Evolutionary conservation across 1,140 invertebrate species (phyloP), one percentile per base, ranked within the genome.

Genomic region (Elymnias hypermnestra): DNA sequence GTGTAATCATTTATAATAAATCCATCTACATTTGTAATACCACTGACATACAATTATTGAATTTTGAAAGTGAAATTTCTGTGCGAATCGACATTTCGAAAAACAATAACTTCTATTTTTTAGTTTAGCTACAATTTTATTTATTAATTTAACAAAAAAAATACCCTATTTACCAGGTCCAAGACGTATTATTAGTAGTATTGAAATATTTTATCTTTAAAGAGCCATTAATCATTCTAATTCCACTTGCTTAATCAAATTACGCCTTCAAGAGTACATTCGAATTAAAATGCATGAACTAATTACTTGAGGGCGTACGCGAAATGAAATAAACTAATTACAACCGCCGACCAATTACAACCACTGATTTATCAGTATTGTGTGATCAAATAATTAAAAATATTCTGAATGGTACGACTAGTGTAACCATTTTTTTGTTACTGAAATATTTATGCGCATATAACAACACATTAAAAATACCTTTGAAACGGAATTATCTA

Each of bases 361-460:
- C 38, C 28, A 47, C 53, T 71, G 69, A 82, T 78, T 78, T 81
- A 84, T 81, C 79, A 71, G 70, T 63, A 56, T 56, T 62, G 65
- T 59, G 63, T 70, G 72, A 84, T 82, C 75, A 84, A 84, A 84
- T 81, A 82, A 84, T 81, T 81, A 81, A 84, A 82, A 81, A 79
- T 63, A 59, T 65, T 52, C 63, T 55, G 44, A 51, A 33, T 53
- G 63, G 53, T 71, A 66, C 60, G 63, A 63, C 63, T 47, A 45
- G 49, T 37, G n/a, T 15, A 8, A 36, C 33, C 33, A 36, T 10
- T 1, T 5, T 36, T 19, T 33, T 17, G n/a, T n/a, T n/a, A n/a
- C n/a, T n/a, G n/a, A n/a, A n/a, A n/a, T n/a, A n/a, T n/a, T n/a
- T n/a, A n/a, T n/a, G n/a, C n/a, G n/a, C n/a, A n/a, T n/a, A n/a